phyloP scores from a whole-genome alignment of 2,113 vertebrate species.

The Myodes glareolus region DNA sequence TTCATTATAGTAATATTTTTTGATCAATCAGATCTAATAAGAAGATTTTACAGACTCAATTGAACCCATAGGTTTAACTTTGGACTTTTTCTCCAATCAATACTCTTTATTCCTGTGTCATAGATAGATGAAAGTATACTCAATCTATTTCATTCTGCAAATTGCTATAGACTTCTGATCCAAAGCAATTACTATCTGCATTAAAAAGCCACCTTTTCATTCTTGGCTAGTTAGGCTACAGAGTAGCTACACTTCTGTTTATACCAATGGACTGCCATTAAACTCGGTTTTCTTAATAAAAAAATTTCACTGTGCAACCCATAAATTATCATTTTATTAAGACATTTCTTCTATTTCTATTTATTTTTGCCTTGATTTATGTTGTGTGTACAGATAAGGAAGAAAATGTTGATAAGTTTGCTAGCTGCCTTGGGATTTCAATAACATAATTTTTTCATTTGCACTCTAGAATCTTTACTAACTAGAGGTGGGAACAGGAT shows the following conservation, averaged over 20 bases:
- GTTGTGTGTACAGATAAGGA: no score
- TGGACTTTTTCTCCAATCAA: background rate
- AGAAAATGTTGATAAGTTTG: no score
- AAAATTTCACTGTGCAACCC: no score
- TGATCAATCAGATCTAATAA: background rate
- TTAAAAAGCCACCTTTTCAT: background rate
- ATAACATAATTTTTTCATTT: no score
- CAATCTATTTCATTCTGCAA: background rate
- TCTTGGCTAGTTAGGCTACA: background rate
- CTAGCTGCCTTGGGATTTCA: no score
- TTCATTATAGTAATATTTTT: background rate
- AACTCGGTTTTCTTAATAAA: background rate
- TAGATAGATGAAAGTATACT: background rate
- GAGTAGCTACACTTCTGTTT: background rate
- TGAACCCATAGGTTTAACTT: background rate
- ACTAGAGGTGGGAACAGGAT: no score
- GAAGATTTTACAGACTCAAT: background rate
- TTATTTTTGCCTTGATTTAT: no score
- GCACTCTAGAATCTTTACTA: no score
- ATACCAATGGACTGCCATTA: background rate
- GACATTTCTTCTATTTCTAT: no score
- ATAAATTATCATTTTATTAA: no score
- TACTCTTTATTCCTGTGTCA: background rate
- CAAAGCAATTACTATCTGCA: background rate
- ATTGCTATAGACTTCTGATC: background rate